Percentiles rank a stretch among this genome's conserved stretches.
phyloP scores from a whole-genome alignment of 2,113 vertebrate genomes.

The human region GRCh38 chr15:54604501-54605000 shows the following conservation, averaged over 20 bases:
- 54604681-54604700: background rate
- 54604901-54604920: background rate
- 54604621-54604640: background rate
- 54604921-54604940: too few relatives aligned
- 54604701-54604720: background rate
- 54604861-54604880: background rate
- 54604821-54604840: constrained; percentile 7
- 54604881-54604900: background rate
- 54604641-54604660: background rate
- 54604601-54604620: background rate
- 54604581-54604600: background rate
- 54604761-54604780: background rate
- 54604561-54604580: background rate
- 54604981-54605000: background rate
- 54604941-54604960: too few relatives aligned
- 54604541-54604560: background rate
- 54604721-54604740: background rate
- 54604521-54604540: background rate
- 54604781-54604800: background rate
- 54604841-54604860: background rate
- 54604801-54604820: background rate
- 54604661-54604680: background rate
- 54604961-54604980: background rate
- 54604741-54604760: background rate
- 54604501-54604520: background rate